Base-by-base conservation (phyloP, 2,797 vertebrate species). In the Argentina silus region DNA sequence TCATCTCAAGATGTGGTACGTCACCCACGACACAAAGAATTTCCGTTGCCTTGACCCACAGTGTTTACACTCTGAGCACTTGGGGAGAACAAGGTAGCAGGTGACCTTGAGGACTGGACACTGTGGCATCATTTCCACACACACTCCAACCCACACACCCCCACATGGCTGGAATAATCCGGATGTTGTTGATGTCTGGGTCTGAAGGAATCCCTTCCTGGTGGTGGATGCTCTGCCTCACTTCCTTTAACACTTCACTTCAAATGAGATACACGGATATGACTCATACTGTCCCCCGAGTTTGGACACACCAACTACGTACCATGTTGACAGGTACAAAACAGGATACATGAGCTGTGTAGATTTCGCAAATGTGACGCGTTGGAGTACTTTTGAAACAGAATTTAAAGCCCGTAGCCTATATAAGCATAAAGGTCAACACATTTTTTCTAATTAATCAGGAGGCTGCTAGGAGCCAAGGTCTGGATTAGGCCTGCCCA, bases 121-220 rank as follows among this genome's bases (percentile, higher is more conserved):
- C 81, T 83, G 83, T 88, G 83, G 86, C 88, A 90, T 90, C 70
- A 89, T 86, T 92, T 94, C 91, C 91, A 87, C 44, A 75, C 78
- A 81, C 67, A 36, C 78, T 84, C 77, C 85, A 78, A 81, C 81
- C 21, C 6, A 36, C 77, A 73, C 81, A 79, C 74, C 21, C 6
- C 17, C 77, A 73, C 81, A 79, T 73, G 82, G 80, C 75, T 77
- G 78, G 83, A 84, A 88, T 85, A 84, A 81, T 88, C 78, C 84
- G 85, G 85, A 89, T 93, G 92, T 93, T 92, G 91, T 93, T 91
- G 88, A 91, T 91, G 93, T 91, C 88, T 88, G 84, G 85, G 90
- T 78, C 86, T 88, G 85, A 88, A 94, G 91, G 93, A 92, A 94
- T 93, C 91, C 87, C 86, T 93, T 94, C 93, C 93, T 93, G 93